Percentiles rank a stretch among this genome's conserved stretches.
Evolutionary conservation across 2,113 vertebrate genomes (phyloP).

Genomic region (Oenanthe oenanthe): DNA sequence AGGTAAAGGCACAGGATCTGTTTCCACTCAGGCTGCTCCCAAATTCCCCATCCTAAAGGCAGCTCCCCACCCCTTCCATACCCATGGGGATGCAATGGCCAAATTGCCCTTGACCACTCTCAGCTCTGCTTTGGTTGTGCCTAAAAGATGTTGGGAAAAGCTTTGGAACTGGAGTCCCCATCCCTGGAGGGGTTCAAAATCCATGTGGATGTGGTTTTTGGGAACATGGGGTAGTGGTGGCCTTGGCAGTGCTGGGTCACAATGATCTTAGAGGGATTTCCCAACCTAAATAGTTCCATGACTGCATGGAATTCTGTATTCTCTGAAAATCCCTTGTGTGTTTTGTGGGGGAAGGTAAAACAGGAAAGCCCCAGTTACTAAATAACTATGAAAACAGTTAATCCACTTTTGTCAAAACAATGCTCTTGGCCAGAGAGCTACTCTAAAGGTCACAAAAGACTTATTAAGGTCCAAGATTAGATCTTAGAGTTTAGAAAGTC

Average conservation of each 20-base stretch:
- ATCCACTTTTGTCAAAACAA: too few relatives aligned
- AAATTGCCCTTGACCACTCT: not conserved
- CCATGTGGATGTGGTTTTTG: not conserved
- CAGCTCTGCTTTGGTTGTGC: rapidly evolving
- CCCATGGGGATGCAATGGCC: rapidly evolving
- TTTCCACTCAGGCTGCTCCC: not conserved
- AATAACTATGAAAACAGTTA: too few relatives aligned
- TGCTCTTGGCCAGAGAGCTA: too few relatives aligned
- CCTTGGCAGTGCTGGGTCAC: not conserved
- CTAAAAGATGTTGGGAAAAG: not conserved
- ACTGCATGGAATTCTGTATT: not conserved
- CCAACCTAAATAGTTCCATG: not conserved
- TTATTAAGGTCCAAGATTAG: too few relatives aligned
- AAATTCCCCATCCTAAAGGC: not conserved
- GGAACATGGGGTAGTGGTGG: not conserved
- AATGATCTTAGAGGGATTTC: not conserved
- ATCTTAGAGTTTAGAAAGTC: too few relatives aligned
- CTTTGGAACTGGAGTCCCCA: not conserved
- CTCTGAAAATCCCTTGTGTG: not conserved
- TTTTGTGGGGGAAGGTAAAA: not conserved
- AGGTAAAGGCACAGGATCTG: not conserved
- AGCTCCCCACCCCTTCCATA: not conserved
- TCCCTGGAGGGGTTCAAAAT: not conserved
- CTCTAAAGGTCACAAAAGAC: too few relatives aligned
- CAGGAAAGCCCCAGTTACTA: too few relatives aligned